Percentiles rank a stretch among this genome's conserved stretches.
phyloP scores from a whole-genome alignment of 2,888 invertebrate species.

The Baccha elongata region DNA sequence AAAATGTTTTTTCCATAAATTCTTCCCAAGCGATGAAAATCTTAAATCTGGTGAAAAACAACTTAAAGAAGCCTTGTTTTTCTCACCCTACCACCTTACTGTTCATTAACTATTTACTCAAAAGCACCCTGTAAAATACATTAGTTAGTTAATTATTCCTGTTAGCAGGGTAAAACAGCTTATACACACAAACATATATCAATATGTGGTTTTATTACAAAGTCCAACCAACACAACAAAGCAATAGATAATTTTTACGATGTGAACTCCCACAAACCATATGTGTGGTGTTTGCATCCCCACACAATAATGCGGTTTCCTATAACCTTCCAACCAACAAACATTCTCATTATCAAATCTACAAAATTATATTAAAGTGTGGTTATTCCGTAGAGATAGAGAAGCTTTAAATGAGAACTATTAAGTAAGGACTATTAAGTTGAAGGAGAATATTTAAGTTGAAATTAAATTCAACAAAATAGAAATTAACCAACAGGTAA shows the following conservation, averaged over 20 bases:
- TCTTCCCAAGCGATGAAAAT: too few relatives aligned
- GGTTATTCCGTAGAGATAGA: neutral
- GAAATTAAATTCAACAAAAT: neutral
- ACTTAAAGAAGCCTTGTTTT: too few relatives aligned
- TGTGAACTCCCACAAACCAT: constrained; percentile 37
- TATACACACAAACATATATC: too few relatives aligned
- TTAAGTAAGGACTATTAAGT: neutral
- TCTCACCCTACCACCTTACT: too few relatives aligned
- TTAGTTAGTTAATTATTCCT: too few relatives aligned
- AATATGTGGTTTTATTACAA: constrained; percentile 46
- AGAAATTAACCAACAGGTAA: neutral
- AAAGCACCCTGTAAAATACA: too few relatives aligned
- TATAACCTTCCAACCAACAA: constrained; percentile 28
- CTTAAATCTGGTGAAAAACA: too few relatives aligned
- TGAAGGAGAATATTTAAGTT: neutral
- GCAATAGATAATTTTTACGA: constrained; percentile 36
- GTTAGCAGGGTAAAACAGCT: constrained; percentile 1
- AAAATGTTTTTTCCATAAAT: too few relatives aligned
- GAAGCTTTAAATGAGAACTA: neutral
- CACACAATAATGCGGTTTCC: constrained; percentile 38
- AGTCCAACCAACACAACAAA: constrained; percentile 37
- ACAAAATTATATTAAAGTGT: constrained; percentile 15
- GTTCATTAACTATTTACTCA: too few relatives aligned
- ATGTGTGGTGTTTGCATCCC: constrained; percentile 23
- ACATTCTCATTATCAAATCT: constrained; percentile 50